Evolutionary conservation across 2,797 vertebrate species (phyloP).

Genomic region (Distichodus sexfasciatus): DNA sequence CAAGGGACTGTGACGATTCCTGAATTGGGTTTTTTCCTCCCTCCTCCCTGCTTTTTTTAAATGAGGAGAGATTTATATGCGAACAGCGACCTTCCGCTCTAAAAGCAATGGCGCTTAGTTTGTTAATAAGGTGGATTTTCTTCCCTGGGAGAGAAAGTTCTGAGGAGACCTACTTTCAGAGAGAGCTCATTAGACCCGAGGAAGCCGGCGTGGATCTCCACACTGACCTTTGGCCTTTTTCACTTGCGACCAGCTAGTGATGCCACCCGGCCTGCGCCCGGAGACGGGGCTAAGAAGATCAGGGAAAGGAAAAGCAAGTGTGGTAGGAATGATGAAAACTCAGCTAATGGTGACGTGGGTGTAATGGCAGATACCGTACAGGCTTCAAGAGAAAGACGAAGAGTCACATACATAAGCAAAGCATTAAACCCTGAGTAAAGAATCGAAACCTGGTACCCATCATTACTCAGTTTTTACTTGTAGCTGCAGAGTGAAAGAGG

Average conservation of each 20-base stretch:
- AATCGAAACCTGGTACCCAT: too few relatives aligned
- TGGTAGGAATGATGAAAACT: too few relatives aligned
- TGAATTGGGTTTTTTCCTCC: neutral
- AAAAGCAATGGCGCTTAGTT: slow-evolving; percentile 62
- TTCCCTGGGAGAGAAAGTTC: slow-evolving; percentile 10
- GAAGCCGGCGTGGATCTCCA: slow-evolving; percentile 4
- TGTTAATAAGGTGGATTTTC: slow-evolving; percentile 59
- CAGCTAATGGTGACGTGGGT: too few relatives aligned
- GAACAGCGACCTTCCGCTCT: slow-evolving; percentile 41
- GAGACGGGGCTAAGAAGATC: neutral
- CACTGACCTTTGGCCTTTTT: slow-evolving; percentile 29
- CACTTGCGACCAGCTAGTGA: slow-evolving; percentile 38
- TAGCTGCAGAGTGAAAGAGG: too few relatives aligned
- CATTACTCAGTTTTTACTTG: too few relatives aligned
- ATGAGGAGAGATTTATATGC: slow-evolving; percentile 65
- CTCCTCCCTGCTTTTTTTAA: neutral
- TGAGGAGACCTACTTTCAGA: slow-evolving; percentile 23
- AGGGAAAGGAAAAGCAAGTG: neutral
- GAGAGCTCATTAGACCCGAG: slow-evolving; percentile 40
- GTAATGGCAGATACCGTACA: too few relatives aligned
- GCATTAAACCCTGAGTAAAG: too few relatives aligned
- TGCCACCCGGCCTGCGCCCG: slow-evolving; percentile 17
- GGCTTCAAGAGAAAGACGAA: too few relatives aligned
- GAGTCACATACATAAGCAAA: too few relatives aligned
- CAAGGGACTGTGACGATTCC: slow-evolving; percentile 60